A percentile compares a stretch with the other conserved stretches of the same genome.
Conservation (phyloP, 2,113 vertebrate species). For the Puntigrus tetrazona region DNA sequence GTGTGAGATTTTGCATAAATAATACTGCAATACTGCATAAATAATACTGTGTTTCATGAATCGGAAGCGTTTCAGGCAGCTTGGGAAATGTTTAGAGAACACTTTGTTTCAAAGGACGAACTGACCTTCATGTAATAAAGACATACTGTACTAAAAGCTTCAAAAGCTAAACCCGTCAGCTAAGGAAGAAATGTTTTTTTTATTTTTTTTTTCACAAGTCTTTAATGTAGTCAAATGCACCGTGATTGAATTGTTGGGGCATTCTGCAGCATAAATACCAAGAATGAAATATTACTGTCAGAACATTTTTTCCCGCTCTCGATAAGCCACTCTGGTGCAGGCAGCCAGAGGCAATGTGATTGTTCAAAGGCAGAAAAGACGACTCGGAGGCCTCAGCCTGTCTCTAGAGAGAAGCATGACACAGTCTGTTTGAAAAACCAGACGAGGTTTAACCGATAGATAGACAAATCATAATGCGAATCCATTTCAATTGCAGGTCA, state of each 20-base stretch:
- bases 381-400: slow-evolving; percentile 39
- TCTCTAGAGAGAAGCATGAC: slow-evolving; percentile 47
- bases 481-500: slow-evolving; percentile 48
- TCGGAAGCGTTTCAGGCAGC: no score
- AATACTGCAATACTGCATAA: not conserved
- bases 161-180: slow-evolving; percentile 10
- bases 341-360: slow-evolving; percentile 48
- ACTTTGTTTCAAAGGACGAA: slow-evolving; percentile 29
- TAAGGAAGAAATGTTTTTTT: slow-evolving; percentile 5
- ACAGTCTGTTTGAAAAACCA: slow-evolving; percentile 39
- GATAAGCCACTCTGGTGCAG: slow-evolving; percentile 46
- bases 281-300: slow-evolving; percentile 47
- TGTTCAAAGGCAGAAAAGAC: slow-evolving; percentile 51
- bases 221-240: slow-evolving; percentile 32
- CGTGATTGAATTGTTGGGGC: slow-evolving; percentile 20
- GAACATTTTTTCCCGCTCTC: slow-evolving; percentile 31
- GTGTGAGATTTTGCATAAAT: not conserved
- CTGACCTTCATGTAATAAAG: slow-evolving; percentile 25
- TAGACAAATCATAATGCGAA: slow-evolving; percentile 49
- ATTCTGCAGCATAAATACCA: slow-evolving; percentile 19
- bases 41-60: not conserved
- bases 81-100: slow-evolving; percentile 7
- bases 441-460: slow-evolving; percentile 42
- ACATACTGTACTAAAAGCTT: not conserved
- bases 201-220: not conserved